phyloP scores from a whole-genome alignment of 2,888 invertebrate genomes.

The Diaprepes abbreviatus region DNA sequence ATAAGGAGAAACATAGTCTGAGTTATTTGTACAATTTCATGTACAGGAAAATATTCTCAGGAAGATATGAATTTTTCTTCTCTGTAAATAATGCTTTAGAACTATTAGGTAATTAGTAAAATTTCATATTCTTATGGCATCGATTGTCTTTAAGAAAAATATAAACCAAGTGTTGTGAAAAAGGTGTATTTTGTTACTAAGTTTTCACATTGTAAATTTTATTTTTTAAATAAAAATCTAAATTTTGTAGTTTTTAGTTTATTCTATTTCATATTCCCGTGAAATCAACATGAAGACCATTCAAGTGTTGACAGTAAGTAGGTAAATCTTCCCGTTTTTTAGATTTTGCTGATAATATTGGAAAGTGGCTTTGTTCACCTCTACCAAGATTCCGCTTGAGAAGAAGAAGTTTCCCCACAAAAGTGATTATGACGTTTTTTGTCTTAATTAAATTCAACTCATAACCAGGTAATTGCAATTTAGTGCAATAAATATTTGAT shows the following conservation, averaged over 20 bases:
- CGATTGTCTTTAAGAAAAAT: constrained; percentile 1
- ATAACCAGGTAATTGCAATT: too few species aligned
- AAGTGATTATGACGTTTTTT: too few species aligned
- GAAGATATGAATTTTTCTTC: constrained; percentile 41
- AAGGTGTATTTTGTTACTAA: constrained; percentile 18
- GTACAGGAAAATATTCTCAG: constrained; percentile 46
- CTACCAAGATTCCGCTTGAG: too few species aligned
- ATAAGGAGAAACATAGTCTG: constrained; percentile 57
- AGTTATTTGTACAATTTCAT: constrained; percentile 48
- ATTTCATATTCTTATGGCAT: background rate
- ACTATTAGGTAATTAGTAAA: constrained; percentile 11
- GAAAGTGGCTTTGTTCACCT: too few species aligned
- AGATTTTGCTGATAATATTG: too few species aligned
- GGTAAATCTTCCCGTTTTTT: too few species aligned
- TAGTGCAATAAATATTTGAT: too few species aligned
- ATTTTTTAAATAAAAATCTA: constrained; percentile 28
- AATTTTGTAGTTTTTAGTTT: constrained; percentile 19
- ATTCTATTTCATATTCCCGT: too few species aligned
- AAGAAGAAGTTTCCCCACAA: too few species aligned
- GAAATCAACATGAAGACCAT: too few species aligned
- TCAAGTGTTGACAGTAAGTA: too few species aligned
- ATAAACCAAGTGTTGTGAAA: constrained; percentile 4
- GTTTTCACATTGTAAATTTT: constrained; percentile 12
- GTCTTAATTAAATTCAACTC: too few species aligned
- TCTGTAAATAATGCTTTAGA: constrained; percentile 24